Conservation (phyloP, 2,888 invertebrate genomes). For the Macrosoma leucophasiata region DNA sequence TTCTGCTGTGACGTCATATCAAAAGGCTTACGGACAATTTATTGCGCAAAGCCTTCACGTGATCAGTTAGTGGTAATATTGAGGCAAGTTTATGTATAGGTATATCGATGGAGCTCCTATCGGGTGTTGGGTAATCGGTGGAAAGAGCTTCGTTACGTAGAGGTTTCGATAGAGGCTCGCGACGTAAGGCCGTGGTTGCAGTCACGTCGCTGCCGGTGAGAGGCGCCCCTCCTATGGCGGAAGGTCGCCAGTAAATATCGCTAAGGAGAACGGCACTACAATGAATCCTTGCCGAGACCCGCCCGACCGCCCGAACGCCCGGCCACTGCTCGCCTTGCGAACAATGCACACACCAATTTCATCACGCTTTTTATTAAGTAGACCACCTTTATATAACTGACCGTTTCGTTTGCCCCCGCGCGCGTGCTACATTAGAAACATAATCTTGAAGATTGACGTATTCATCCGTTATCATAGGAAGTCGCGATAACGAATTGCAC, state of each 20-base stretch:
- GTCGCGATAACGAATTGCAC: slow-evolving; percentile 43
- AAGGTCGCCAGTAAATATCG: slow-evolving; percentile 65
- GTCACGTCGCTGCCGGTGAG: slow-evolving; percentile 72
- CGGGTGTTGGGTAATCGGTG: slow-evolving; percentile 67
- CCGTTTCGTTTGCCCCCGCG: too few relatives aligned
- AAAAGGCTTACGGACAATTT: slow-evolving; percentile 58
- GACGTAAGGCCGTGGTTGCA: slow-evolving; percentile 72
- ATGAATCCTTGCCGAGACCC: slow-evolving; percentile 63
- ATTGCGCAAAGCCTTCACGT: slow-evolving; percentile 67
- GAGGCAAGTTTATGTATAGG: slow-evolving; percentile 41
- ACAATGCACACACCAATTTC: too few relatives aligned
- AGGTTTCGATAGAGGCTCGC: slow-evolving; percentile 74
- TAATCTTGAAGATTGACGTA: slow-evolving; percentile 32
- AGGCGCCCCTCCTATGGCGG: slow-evolving; percentile 69
- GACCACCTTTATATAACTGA: too few relatives aligned
- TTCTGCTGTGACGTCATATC: slow-evolving; percentile 60
- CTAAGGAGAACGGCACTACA: slow-evolving; percentile 68
- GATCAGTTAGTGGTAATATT: slow-evolving; percentile 57
- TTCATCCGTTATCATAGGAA: slow-evolving; percentile 39
- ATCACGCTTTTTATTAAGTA: too few relatives aligned
- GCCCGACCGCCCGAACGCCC: slow-evolving; percentile 35
- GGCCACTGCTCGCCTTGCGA: too few relatives aligned
- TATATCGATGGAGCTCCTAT: slow-evolving; percentile 68
- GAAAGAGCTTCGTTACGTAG: slow-evolving; percentile 73
- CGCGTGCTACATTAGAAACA: slow-evolving; percentile 16